These are phyloP conservation scores for Orussus abietinus DNA, from an alignment of 1,140 invertebrate species.

Conservation along the genomic window DNA sequence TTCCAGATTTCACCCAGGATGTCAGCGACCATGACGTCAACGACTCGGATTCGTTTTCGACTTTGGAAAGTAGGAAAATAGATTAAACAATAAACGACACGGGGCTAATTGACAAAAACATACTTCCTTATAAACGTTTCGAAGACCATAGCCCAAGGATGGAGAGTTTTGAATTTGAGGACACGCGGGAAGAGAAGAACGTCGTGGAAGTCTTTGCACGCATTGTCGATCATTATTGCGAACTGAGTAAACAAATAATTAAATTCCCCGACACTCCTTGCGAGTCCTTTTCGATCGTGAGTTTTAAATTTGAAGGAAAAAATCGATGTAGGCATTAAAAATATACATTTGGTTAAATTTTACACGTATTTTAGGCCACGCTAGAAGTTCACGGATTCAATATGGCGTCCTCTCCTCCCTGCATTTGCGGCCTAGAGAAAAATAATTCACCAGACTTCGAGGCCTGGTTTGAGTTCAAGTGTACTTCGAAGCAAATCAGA, in stretches of 20 bases:
- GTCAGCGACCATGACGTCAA: too few relatives aligned
- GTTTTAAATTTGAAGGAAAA: neutral
- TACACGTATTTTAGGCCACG: neutral
- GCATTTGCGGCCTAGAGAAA: constrained; percentile 4
- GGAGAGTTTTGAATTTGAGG: neutral
- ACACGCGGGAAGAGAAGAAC: neutral
- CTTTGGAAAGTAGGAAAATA: too few relatives aligned
- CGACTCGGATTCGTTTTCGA: too few relatives aligned
- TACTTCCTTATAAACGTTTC: too few relatives aligned
- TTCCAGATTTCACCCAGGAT: too few relatives aligned
- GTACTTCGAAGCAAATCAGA: neutral
- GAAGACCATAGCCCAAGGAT: neutral
- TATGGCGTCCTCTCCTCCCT: neutral
- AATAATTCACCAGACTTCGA: constrained; percentile 4
- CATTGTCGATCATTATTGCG: constrained; percentile 13
- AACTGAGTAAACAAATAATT: constrained; percentile 16
- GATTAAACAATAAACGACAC: too few relatives aligned
- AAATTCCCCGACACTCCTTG: constrained; percentile 15
- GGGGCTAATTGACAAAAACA: too few relatives aligned
- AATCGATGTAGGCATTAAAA: neutral
- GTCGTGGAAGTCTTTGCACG: neutral
- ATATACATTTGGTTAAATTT: neutral
- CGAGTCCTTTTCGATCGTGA: constrained; percentile 13
- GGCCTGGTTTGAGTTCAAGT: constrained; percentile 6
- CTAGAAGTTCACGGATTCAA: neutral